Percentiles rank a stretch among this genome's conserved stretches.
Evolutionary conservation across 2,888 invertebrate species (phyloP).

Genomic region (Exephanes ischioxanthus): DNA sequence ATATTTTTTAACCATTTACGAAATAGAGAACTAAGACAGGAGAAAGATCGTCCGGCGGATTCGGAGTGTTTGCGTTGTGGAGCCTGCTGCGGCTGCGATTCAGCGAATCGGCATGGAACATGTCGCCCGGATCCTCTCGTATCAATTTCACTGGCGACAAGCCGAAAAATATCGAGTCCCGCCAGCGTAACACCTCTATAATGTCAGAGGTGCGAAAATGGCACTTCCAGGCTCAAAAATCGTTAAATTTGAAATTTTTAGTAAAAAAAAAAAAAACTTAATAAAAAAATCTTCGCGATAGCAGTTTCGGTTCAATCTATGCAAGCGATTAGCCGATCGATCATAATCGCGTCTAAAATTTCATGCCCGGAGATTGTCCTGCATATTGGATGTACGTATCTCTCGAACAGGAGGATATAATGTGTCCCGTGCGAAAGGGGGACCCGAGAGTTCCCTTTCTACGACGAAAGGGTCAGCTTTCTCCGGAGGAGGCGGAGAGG

Average conservation of each 20-base stretch:
- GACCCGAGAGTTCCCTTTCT: constrained; percentile 38
- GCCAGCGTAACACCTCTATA: background rate
- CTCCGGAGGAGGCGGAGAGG: constrained; percentile 39
- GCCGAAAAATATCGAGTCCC: background rate
- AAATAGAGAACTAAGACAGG: background rate
- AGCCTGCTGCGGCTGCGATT: background rate
- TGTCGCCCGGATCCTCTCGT: background rate
- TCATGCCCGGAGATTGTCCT: constrained; percentile 8
- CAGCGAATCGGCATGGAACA: background rate
- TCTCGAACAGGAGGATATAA: constrained; percentile 53
- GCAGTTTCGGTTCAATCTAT: too few relatives aligned
- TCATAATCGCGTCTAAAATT: constrained; percentile 4
- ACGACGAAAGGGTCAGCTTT: constrained; percentile 62
- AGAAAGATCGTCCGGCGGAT: background rate
- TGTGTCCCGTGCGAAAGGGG: constrained; percentile 50
- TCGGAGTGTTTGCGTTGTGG: background rate
- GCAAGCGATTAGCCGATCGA: too few relatives aligned
- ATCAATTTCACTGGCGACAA: background rate
- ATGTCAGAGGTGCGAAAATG: background rate
- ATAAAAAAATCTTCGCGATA: too few relatives aligned
- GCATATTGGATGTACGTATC: constrained; percentile 40
- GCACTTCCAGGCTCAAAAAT: too few relatives aligned
- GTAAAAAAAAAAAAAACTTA: background rate
- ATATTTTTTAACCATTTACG: too few relatives aligned
- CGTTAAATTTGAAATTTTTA: too few relatives aligned